These are phyloP conservation scores for Zelostemma sp. DNA, from an alignment of 1,140 invertebrate species.

Conservation along the genomic window DNA sequence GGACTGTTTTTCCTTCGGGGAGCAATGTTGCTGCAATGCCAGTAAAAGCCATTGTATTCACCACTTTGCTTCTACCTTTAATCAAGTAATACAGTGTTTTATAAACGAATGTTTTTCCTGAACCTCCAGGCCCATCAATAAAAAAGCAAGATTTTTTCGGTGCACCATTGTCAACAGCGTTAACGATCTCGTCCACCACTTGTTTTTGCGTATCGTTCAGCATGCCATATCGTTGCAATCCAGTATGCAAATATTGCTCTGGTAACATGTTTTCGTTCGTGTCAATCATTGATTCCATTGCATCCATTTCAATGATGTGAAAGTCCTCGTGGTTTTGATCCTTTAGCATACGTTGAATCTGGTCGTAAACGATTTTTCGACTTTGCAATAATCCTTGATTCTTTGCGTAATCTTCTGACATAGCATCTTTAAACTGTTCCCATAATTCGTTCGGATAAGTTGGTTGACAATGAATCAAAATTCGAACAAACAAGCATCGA, in stretches of 20 bases:
- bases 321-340: neutral
- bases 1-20: slow-evolving; percentile 36
- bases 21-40: slow-evolving; percentile 42
- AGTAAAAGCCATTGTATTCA: slow-evolving; percentile 25
- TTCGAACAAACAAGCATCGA: too few relatives aligned
- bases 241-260: neutral
- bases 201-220: neutral
- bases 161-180: neutral
- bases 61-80: neutral
- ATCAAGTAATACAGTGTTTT: slow-evolving; percentile 5
- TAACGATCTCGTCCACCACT: slow-evolving; percentile 11
- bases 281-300: neutral
- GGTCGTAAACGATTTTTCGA: neutral
- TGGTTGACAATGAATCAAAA: too few relatives aligned
- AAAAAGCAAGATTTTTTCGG: slow-evolving; percentile 16
- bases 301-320: neutral
- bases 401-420: slow-evolving; percentile 13
- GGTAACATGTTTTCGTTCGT: neutral
- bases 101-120: slow-evolving; percentile 25
- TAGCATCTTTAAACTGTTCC: slow-evolving; percentile 14
- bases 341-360: neutral
- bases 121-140: slow-evolving; percentile 23
- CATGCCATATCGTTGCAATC: neutral
- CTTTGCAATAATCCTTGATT: neutral
- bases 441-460: slow-evolving; percentile 8